Base-by-base conservation (phyloP, 2,113 vertebrate genomes). In the Mustela nigripes region DNA sequence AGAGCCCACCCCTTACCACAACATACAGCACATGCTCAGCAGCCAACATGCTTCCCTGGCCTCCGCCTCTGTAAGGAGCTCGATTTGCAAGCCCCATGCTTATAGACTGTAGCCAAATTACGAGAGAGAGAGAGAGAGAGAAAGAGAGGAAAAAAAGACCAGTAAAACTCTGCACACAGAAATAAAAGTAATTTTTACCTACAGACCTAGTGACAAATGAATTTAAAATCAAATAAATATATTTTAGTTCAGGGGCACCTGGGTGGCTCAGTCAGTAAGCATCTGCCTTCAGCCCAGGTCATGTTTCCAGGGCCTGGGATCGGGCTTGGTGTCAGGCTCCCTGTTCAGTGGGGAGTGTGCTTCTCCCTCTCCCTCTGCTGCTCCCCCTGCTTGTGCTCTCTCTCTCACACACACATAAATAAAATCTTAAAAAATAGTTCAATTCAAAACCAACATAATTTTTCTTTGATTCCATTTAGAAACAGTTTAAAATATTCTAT, bases 11-110 rank as follows among this genome's bases (percentile, higher is more conserved):
- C 19, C 50, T 69, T 11, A 31, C 11, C 62, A 81, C 39, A 9
- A 11, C 1, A 26, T 5, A 10, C 7, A 21, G 1, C 12, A 4
- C 14, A 62, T 0, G 4, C 33, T 33, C 8, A 10, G 9, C 4
- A 26, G 16, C 67, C 26, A 63, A 7, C 2, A 16, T 0, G 11
- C 16, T 63, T 78, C 48, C 16, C 58, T 7, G 39, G 19, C 33
- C 3, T 14, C 28, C 33, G 31, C 53, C 31, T 81, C 65, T 12
- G 2, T 19, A 89, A 50, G 39, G 33, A 92, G 36, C 36, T 39
- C 88, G 42, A 26, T 28, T 85, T 84, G 84, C 14, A 92, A 84
- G 60, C 62, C n/a, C 73, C 62, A 50, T 45, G 11, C 26, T 88
- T 89, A 53, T 12, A 48, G 2, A 88, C 12, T 15, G 9, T 36